Evolutionary conservation across 2,113 vertebrate genomes (phyloP).

Genomic region (Pseudorasbora parva): DNA sequence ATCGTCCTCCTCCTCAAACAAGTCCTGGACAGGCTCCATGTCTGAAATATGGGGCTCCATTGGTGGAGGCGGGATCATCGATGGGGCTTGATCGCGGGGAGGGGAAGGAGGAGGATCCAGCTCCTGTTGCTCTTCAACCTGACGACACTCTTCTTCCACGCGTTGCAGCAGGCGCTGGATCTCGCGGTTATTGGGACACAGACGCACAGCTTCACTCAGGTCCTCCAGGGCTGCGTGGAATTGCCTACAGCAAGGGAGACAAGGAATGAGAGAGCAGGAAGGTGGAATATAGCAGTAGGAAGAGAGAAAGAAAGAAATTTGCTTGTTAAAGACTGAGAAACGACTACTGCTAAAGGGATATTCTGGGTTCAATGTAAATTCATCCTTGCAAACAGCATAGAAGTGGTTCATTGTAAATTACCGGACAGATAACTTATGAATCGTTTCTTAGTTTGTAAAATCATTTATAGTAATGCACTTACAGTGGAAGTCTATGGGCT

Average conservation of each 20-base stretch:
- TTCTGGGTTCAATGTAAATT: not conserved
- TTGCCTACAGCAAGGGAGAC: constrained; percentile 76
- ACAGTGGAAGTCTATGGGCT: not conserved
- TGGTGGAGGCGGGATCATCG: constrained; percentile 43
- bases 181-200: constrained; percentile 91
- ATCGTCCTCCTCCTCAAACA: constrained; percentile 82
- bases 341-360: not conserved
- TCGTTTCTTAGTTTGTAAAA: not conserved
- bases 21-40: constrained; percentile 82
- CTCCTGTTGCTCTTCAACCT: constrained; percentile 77
- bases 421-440: not conserved
- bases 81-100: constrained; percentile 62
- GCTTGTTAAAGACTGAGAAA: not conserved
- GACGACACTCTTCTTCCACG: constrained; percentile 86
- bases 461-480: not conserved
- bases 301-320: not conserved
- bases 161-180: constrained; percentile 87
- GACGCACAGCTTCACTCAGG: constrained; percentile 87
- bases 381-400: not conserved
- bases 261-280: not conserved
- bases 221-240: constrained; percentile 91
- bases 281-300: not conserved
- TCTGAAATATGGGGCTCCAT: constrained; percentile 83
- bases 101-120: constrained; percentile 75
- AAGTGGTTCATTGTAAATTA: not conserved